A percentile compares a stretch with the other conserved stretches of the same genome.
These are phyloP conservation scores for Hypomesus transpacificus DNA, from an alignment of 2,113 vertebrate species.

Conservation along the genomic window DNA sequence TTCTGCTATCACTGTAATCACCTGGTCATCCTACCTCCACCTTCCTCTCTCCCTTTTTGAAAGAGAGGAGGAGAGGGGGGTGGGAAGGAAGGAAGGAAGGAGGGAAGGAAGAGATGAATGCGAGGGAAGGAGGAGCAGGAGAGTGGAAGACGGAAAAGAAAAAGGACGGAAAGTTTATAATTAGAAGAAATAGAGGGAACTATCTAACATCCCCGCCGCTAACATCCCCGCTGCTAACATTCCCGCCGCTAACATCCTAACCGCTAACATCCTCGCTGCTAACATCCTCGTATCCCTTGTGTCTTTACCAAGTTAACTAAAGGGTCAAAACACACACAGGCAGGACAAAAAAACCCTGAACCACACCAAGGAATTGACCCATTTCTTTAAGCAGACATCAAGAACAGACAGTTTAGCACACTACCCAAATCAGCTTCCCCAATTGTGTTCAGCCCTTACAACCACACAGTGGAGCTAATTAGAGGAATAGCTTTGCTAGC, in stretches of 20 bases:
- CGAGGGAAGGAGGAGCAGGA: neutral
- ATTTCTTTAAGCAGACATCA: neutral
- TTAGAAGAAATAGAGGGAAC: neutral
- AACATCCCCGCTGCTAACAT: no score
- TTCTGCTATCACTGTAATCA: no score
- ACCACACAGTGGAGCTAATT: conserved; percentile 28
- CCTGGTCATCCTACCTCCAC: no score
- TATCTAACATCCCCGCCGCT: no score
- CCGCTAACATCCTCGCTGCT: no score
- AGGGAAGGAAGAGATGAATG: neutral
- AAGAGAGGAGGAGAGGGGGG: neutral
- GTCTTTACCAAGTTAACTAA: no score
- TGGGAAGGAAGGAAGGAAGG: neutral
- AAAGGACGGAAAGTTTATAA: neutral
- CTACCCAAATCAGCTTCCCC: neutral
- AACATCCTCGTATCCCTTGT: no score
- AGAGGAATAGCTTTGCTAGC: conserved; percentile 24
- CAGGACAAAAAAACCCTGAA: no score
- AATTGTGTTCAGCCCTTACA: neutral
- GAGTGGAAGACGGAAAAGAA: neutral
- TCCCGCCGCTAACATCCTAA: no score
- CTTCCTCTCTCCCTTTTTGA: no score
- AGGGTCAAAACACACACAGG: no score
- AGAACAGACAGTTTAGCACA: neutral
- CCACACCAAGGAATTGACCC: neutral